Evolutionary conservation across 2,113 vertebrate species (phyloP).

Genomic region (Eidolon helvum): DNA sequence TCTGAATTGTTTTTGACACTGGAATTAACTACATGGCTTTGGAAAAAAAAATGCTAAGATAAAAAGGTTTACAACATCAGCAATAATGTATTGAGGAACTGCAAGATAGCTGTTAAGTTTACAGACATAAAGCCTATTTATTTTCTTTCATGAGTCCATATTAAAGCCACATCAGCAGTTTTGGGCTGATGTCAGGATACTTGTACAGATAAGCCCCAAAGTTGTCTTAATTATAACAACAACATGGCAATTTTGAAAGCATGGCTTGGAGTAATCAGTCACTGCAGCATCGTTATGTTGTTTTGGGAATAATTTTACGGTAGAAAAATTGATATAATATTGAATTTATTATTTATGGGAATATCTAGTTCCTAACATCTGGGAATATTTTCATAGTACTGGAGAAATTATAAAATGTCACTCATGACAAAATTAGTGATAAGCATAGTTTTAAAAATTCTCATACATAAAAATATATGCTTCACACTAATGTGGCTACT

Average conservation of each 20-base stretch:
- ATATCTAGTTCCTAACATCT: background rate
- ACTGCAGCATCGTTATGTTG: background rate
- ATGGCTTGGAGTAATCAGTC: background rate
- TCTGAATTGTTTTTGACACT: conserved; percentile 33
- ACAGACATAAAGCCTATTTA: conserved; percentile 42
- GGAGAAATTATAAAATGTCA: conserved; percentile 45
- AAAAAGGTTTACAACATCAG: conserved; percentile 20
- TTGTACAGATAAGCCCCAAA: background rate
- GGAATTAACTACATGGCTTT: conserved; percentile 47
- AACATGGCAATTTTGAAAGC: background rate
- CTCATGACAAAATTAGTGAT: conserved; percentile 25
- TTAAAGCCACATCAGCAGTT: conserved; percentile 34
- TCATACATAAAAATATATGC: background rate
- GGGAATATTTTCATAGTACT: background rate
- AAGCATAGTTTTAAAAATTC: background rate
- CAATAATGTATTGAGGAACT: background rate
- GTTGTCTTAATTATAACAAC: conserved; percentile 50
- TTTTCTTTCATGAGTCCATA: conserved; percentile 38
- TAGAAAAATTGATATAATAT: conserved; percentile 46
- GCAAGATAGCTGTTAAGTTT: conserved; percentile 31
- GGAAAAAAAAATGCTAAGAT: background rate
- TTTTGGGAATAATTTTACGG: conserved; percentile 32
- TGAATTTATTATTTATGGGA: conserved; percentile 57
- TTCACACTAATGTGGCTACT: background rate
- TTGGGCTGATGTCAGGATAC: background rate